Evolutionary conservation across 2,888 invertebrate species (phyloP).

Genomic region (Schizaphis graminum): DNA sequence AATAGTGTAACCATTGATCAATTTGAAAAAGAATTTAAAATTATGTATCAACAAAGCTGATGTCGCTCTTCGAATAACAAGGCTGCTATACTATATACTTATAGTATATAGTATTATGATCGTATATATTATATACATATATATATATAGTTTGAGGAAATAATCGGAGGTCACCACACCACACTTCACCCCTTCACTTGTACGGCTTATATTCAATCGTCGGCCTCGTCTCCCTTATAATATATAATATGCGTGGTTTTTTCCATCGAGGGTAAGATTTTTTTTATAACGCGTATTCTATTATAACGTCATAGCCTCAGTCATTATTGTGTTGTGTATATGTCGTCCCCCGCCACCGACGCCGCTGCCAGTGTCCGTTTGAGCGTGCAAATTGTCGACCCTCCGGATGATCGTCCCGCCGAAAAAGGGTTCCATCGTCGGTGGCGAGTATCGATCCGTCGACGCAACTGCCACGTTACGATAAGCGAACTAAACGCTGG

Average conservation of each 20-base stretch:
- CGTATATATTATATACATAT: background rate
- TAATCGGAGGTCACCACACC: slow-evolving; percentile 34
- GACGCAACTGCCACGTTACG: background rate
- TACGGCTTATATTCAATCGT: slow-evolving; percentile 42
- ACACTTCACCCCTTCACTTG: slow-evolving; percentile 15
- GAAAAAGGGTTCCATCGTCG: slow-evolving; percentile 47
- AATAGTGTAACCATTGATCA: no score
- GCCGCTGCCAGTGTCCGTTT: slow-evolving; percentile 39
- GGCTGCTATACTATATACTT: no score
- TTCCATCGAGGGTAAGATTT: slow-evolving; percentile 37
- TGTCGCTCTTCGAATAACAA: no score
- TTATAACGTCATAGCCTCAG: slow-evolving; percentile 28
- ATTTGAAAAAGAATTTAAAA: no score
- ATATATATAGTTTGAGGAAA: background rate
- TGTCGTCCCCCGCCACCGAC: background rate
- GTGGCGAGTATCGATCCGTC: slow-evolving; percentile 48
- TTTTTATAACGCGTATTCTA: slow-evolving; percentile 52
- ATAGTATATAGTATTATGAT: slow-evolving; percentile 9
- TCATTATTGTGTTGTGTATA: slow-evolving; percentile 49
- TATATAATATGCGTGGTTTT: slow-evolving; percentile 2
- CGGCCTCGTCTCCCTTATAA: background rate
- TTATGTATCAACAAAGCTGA: no score
- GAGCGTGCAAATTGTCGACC: slow-evolving; percentile 63
- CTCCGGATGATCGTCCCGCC: slow-evolving; percentile 50
- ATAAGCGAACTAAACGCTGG: slow-evolving; percentile 46